Evolutionary conservation across 2,888 invertebrate genomes (phyloP).

Genomic region (Phania funesta): DNA sequence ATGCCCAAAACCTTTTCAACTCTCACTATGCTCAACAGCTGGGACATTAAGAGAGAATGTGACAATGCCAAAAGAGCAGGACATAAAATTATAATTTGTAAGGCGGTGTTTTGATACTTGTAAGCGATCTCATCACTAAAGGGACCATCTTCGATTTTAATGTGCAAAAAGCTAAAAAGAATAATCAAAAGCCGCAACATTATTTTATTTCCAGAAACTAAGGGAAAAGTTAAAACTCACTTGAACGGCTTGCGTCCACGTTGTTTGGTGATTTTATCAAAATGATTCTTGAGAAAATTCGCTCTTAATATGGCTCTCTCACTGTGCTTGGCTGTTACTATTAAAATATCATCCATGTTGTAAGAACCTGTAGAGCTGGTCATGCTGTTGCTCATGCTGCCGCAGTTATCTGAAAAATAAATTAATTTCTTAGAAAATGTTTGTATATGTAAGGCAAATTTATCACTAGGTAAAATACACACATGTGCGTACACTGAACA

Average conservation of each 20-base stretch:
- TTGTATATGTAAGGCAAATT: background rate
- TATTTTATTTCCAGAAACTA: background rate
- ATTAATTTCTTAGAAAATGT: conserved; percentile 48
- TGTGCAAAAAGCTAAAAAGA: conserved; percentile 85
- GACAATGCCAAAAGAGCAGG: conserved; percentile 85
- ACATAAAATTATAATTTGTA: conserved; percentile 91
- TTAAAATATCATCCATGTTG: conserved; percentile 90
- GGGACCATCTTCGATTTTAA: conserved; percentile 86
- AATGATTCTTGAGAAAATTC: conserved; percentile 90
- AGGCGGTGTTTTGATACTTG: conserved; percentile 84
- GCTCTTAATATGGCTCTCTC: conserved; percentile 90
- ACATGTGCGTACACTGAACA: background rate
- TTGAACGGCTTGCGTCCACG: conserved; percentile 90
- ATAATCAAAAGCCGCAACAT: background rate
- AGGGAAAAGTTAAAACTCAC: conserved; percentile 81
- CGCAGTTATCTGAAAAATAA: conserved; percentile 79
- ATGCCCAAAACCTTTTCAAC: conserved; percentile 89
- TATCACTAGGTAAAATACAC: conserved; percentile 39
- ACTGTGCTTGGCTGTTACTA: conserved; percentile 89
- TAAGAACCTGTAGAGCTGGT: conserved; percentile 72
- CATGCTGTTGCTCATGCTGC: conserved; percentile 76
- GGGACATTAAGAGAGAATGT: conserved; percentile 78
- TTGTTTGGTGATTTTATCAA: conserved; percentile 91
- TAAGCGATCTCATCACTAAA: conserved; percentile 81
- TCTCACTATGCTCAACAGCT: conserved; percentile 77